Evolutionary conservation across 2,888 invertebrate species (phyloP), one percentile per base, ranked within the genome.

Genomic region (Alcis repandata): DNA sequence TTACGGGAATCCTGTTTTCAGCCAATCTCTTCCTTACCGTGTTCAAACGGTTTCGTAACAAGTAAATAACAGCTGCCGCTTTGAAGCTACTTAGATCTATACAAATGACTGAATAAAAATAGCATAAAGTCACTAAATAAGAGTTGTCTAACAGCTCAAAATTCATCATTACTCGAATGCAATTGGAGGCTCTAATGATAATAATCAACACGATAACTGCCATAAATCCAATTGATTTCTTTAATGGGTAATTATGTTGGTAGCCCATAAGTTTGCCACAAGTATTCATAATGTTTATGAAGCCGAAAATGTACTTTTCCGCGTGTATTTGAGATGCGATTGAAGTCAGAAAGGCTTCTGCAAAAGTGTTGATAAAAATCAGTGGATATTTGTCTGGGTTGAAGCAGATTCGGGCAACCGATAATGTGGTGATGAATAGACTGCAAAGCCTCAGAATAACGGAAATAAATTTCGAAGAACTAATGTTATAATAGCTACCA

Each of bases 401-500:
- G 3, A 48, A 27, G 15, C 27, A 27, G 9, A 48, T 15, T 32
- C 27, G 48, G 32, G 8, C n/a, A 6, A 48, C 9, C n/a, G 27
- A 48, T 15, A 15, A 9, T 9, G 9, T 9, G 8, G n/a, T 27
- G 32, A 20, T 2, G 11, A 48, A 15, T 9, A 32, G 22, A 9
- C 48, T 15, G 15, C 4, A 48, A 48, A 32, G 9, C 9, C 48
- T 48, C n/a, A 48, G n/a, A 48, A 27, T 9, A 2, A 27, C 1
- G 27, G 48, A 48, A 27, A 48, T 8, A 0, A 32, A 6, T 48
- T 48, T 48, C n/a, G 48, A 48, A 9, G 48, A 32, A 15, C 27
- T 48, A 3, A 48, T n/a, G n/a, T 48, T n/a, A 15, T 4, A 48
- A 32, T 48, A 48, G 22, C 48, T 48, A 15, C 48, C 48, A n/a